Percentiles rank a stretch among this genome's conserved stretches.
Evolutionary conservation across 2,113 vertebrate genomes (phyloP).

Genomic region (Cinclus cinclus): DNA sequence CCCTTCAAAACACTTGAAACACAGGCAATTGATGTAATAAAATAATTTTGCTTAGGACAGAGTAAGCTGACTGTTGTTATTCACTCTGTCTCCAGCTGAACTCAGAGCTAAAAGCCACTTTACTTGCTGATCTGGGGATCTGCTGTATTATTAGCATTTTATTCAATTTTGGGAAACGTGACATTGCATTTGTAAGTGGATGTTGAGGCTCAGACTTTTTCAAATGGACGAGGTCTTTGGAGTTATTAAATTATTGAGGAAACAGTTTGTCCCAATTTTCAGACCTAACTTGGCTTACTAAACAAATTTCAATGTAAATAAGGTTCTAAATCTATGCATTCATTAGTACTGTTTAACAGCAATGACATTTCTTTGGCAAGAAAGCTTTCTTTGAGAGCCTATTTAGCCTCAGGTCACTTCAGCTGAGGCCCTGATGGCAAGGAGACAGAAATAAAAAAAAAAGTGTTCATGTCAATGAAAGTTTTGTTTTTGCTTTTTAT

Average conservation of each 20-base stretch:
- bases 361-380: conserved; percentile 67
- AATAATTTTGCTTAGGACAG: conserved; percentile 60
- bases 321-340: conserved; percentile 68
- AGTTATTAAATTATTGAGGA: conserved; percentile 71
- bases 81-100: conserved; percentile 61
- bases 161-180: conserved; percentile 69
- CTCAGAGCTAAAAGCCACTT: conserved; percentile 72
- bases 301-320: conserved; percentile 73
- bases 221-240: conserved; percentile 61
- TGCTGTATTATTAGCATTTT: conserved; percentile 71
- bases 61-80: conserved; percentile 57
- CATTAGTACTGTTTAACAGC: conserved; percentile 56
- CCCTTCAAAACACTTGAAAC: conserved; percentile 58
- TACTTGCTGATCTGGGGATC: conserved; percentile 62
- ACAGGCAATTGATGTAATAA: conserved; percentile 52
- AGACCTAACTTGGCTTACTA: conserved; percentile 65
- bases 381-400: conserved; percentile 54
- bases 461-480: conserved; percentile 43
- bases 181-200: conserved; percentile 72
- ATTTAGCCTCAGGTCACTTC: conserved; percentile 55
- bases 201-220: conserved; percentile 52
- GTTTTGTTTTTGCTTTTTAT: conserved; percentile 44
- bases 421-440: conserved; percentile 16
- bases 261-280: conserved; percentile 69
- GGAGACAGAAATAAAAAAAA: not conserved